These are phyloP conservation scores for Sebastes nivosus DNA, from an alignment of 2,797 vertebrate genomes.

Conservation along the genomic window DNA sequence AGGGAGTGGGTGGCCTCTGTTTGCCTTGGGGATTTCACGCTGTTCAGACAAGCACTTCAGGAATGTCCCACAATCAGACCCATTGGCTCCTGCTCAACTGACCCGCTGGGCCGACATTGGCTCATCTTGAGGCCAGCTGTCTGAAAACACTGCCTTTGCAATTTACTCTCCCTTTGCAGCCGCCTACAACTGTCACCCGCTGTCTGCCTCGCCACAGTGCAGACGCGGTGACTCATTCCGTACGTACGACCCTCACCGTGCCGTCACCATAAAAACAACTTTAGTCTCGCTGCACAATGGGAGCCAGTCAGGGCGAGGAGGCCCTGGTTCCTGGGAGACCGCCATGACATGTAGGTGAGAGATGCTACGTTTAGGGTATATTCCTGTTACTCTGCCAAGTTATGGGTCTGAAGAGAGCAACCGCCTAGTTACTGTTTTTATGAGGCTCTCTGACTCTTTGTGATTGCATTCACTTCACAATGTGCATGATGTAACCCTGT, in stretches of 20 bases:
- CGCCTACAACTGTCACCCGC: slow-evolving; percentile 56
- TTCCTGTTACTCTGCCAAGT: slow-evolving; percentile 20
- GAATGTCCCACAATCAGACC: slow-evolving; percentile 78
- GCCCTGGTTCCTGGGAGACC: slow-evolving; percentile 18
- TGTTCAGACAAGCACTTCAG: slow-evolving; percentile 75
- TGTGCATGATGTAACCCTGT: background rate
- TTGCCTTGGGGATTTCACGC: slow-evolving; percentile 77
- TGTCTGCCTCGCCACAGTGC: slow-evolving; percentile 26
- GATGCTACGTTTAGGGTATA: slow-evolving; percentile 24
- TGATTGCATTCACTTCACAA: background rate
- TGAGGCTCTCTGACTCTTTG: background rate
- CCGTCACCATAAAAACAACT: slow-evolving; percentile 53
- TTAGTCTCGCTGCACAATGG: slow-evolving; percentile 40
- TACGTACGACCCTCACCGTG: background rate
- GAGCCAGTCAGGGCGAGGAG: slow-evolving; percentile 30
- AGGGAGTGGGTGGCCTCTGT: slow-evolving; percentile 69
- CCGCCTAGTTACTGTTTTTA: slow-evolving; percentile 14
- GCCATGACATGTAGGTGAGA: slow-evolving; percentile 60
- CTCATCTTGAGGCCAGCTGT: slow-evolving; percentile 68
- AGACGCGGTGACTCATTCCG: slow-evolving; percentile 50
- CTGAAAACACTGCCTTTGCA: slow-evolving; percentile 54
- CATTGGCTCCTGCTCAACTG: slow-evolving; percentile 68
- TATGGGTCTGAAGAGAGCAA: slow-evolving; percentile 13
- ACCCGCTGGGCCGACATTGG: slow-evolving; percentile 56
- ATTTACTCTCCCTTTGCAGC: slow-evolving; percentile 47